These are phyloP conservation scores for Oreotrochilus melanogaster DNA, from an alignment of 2,113 vertebrate species.

Conservation along the genomic window DNA sequence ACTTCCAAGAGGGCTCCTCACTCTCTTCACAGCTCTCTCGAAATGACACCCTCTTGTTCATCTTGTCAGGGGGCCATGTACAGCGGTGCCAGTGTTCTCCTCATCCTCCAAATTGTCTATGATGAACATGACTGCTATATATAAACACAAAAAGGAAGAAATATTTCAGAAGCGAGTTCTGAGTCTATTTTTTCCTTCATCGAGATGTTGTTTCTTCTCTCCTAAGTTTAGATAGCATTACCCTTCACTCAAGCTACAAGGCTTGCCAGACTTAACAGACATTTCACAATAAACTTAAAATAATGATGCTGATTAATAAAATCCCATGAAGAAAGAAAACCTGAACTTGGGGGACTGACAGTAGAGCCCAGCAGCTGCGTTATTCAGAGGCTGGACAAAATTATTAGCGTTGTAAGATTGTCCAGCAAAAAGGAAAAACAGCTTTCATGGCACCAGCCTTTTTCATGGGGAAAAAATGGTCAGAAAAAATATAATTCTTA, in stretches of 20 bases:
- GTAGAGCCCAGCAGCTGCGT: neutral
- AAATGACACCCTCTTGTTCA: conserved; percentile 26
- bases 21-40: neutral
- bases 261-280: neutral
- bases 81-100: neutral
- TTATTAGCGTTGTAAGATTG: neutral
- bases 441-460: neutral
- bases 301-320: conserved; percentile 11
- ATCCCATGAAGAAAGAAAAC: neutral
- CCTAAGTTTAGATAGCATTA: conserved; percentile 14
- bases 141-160: conserved; percentile 5
- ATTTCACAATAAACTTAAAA: conserved; percentile 17
- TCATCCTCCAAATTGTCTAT: neutral
- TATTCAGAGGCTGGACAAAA: conserved; percentile 3
- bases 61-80: conserved; percentile 5
- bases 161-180: conserved; percentile 5
- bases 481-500: neutral
- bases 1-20: neutral
- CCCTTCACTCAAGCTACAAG: neutral
- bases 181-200: neutral
- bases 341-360: neutral
- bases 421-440: neutral
- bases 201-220: neutral
- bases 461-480: neutral
- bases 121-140: conserved; percentile 12